phyloP scores from a whole-genome alignment of 2,797 vertebrate genomes.

The Sebastiscus albofasciatus region DNA sequence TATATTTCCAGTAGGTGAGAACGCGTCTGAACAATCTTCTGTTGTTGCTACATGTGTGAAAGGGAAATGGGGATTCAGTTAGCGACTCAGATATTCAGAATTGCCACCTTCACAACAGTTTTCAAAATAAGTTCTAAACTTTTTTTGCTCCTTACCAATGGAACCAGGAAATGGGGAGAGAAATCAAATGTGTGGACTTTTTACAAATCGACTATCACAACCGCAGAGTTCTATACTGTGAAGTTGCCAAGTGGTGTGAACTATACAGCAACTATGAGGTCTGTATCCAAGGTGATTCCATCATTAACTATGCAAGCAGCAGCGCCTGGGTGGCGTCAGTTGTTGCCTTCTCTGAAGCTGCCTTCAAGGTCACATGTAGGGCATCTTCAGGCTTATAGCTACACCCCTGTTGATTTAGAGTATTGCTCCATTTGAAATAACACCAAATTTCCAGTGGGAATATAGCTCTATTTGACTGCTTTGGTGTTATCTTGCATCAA shows the following conservation, averaged over 20 bases:
- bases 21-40: too few species aligned
- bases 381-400: not conserved
- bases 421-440: constrained; percentile 8
- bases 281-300: not conserved
- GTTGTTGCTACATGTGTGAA: too few species aligned
- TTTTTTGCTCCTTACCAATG: not conserved
- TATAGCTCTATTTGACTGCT: not conserved
- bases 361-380: not conserved
- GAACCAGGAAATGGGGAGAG: not conserved
- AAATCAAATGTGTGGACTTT: not conserved
- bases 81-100: not conserved
- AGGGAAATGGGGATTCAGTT: too few species aligned
- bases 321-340: not conserved
- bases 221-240: not conserved
- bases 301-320: not conserved
- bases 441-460: not conserved
- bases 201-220: not conserved
- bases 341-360: not conserved
- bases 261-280: not conserved
- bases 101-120: not conserved
- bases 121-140: too few species aligned
- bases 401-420: not conserved
- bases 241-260: not conserved
- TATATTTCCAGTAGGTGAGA: not conserved
- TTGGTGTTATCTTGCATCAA: constrained; percentile 38